These are phyloP conservation scores for Dysidea cf. avara DNA, from an alignment of 37 sponge, comb jelly and placozoan species.

Conservation along the genomic window DNA sequence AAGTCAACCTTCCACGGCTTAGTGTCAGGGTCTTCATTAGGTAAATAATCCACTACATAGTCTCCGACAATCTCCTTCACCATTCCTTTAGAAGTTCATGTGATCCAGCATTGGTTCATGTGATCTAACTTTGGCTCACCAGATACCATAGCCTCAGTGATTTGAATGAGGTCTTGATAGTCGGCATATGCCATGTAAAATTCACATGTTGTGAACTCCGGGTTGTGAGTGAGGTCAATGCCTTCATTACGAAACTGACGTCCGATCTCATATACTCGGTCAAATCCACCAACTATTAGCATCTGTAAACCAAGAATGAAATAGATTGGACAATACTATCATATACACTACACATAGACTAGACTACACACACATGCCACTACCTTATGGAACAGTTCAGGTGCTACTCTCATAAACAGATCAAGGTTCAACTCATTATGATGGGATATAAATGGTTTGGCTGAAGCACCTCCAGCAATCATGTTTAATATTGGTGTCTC, in stretches of 20 bases:
- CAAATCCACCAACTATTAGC: constrained; percentile 97
- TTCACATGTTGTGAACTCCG: constrained; percentile 99
- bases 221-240: constrained; percentile 99
- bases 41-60: constrained; percentile 80
- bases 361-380: neutral
- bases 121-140: constrained; percentile 38
- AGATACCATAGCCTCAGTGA: constrained; percentile 93
- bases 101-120: neutral
- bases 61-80: constrained; percentile 83
- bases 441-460: constrained; percentile 99
- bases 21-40: constrained; percentile 65
- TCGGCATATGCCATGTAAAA: constrained; percentile 99
- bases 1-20: constrained; percentile 71
- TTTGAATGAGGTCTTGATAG: constrained; percentile 95
- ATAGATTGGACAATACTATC: neutral
- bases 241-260: constrained; percentile 99
- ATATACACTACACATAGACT: constrained; percentile 1
- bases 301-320: constrained; percentile 44
- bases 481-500: constrained; percentile 99
- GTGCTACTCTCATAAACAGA: constrained; percentile 98
- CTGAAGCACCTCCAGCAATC: constrained; percentile 98
- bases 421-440: constrained; percentile 97
- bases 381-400: constrained; percentile 97
- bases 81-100: constrained; percentile 59
- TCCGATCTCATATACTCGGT: constrained; percentile 97